phyloP scores from a whole-genome alignment of 2,888 invertebrate genomes.

The Muschampia plurimacula region DNA sequence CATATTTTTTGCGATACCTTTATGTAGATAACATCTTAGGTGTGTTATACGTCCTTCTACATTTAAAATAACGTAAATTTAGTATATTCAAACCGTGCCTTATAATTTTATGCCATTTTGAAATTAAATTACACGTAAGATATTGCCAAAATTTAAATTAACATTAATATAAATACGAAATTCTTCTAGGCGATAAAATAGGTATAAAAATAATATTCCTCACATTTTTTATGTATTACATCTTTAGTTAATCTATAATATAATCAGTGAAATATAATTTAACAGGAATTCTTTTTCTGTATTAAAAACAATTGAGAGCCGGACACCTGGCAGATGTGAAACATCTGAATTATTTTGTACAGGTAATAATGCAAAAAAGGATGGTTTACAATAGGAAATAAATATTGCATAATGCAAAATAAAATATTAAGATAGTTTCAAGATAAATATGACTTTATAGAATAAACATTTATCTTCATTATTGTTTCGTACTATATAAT shows the following conservation, averaged over 20 bases:
- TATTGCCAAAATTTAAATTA: slow-evolving; percentile 70
- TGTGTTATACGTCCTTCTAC: slow-evolving; percentile 78
- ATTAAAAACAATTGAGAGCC: background rate
- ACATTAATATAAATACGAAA: slow-evolving; percentile 54
- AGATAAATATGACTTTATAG: no score
- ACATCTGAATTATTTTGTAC: no score
- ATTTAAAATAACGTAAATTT: slow-evolving; percentile 64
- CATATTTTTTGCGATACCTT: slow-evolving; percentile 42
- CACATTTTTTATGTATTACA: background rate
- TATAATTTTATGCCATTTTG: slow-evolving; percentile 84
- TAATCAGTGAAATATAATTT: no score
- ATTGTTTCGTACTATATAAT: background rate
- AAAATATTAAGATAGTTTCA: no score
- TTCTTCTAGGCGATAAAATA: slow-evolving; percentile 44
- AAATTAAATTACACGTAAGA: slow-evolving; percentile 77
- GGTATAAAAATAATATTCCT: slow-evolving; percentile 9
- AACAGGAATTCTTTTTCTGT: slow-evolving; percentile 3
- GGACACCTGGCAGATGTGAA: no score
- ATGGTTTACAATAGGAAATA: no score
- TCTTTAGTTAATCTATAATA: background rate
- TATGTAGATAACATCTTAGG: slow-evolving; percentile 59
- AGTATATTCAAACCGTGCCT: slow-evolving; percentile 81
- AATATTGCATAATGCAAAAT: no score
- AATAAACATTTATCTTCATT: background rate
- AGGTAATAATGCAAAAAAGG: no score